Conservation (phyloP, 1,140 invertebrate genomes). For the Bombus fervidus region DNA sequence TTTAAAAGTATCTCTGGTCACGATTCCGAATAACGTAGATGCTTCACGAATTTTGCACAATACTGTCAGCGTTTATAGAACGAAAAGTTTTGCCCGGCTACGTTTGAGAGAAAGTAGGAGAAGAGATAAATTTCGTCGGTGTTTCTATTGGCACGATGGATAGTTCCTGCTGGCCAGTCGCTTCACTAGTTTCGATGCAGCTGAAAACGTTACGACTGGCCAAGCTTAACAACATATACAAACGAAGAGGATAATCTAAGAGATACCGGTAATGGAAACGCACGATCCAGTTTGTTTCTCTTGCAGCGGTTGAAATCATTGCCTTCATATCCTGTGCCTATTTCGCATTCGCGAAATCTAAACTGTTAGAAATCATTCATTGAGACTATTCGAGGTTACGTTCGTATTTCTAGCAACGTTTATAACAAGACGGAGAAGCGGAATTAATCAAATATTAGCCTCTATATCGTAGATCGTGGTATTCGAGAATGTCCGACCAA, state of each 20-base stretch:
- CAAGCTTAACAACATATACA: slow-evolving; percentile 1
- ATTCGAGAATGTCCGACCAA: background rate
- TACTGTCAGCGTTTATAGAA: background rate
- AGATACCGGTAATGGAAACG: background rate
- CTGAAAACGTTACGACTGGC: background rate
- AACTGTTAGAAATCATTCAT: background rate
- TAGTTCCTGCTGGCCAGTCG: background rate
- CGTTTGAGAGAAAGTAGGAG: background rate
- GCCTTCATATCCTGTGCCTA: background rate
- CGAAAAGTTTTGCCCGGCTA: background rate
- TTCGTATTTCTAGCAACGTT: background rate
- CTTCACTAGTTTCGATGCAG: background rate
- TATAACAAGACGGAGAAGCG: no score
- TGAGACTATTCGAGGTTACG: background rate
- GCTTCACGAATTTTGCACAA: background rate
- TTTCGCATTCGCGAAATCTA: background rate
- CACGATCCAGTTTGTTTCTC: slow-evolving; percentile 14
- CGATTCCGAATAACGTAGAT: background rate
- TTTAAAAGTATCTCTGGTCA: no score
- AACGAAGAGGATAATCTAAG: slow-evolving; percentile 3
- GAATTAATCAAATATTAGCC: no score
- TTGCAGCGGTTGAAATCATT: background rate
- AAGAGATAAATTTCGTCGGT: slow-evolving; percentile 11
- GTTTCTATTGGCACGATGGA: slow-evolving; percentile 20
- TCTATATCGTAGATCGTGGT: no score